Percentiles rank a stretch among this genome's conserved stretches.
These are phyloP conservation scores for Muricea muricata DNA, from an alignment of 92 coral and sea anemone genomes.

Conservation along the genomic window DNA sequence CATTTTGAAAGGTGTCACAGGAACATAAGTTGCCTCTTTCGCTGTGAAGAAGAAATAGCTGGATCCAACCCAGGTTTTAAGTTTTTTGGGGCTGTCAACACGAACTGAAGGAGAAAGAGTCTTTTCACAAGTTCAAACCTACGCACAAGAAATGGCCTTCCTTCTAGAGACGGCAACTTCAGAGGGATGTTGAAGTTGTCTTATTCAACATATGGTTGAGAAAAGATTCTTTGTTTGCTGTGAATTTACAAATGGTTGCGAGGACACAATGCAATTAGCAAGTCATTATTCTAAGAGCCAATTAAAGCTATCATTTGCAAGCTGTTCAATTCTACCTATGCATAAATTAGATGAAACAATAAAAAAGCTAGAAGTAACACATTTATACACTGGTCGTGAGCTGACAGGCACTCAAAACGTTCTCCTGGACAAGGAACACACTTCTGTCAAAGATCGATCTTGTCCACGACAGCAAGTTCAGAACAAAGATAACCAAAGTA, in stretches of 20 bases:
- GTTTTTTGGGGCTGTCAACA: not conserved
- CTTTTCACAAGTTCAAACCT: slow-evolving; percentile 4
- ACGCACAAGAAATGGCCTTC: slow-evolving; percentile 15
- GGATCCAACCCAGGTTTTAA: not conserved
- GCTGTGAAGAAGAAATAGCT: not conserved
- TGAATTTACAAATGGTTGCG: slow-evolving; percentile 51
- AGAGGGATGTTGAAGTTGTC: slow-evolving; percentile 18
- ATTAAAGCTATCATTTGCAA: slow-evolving; percentile 73
- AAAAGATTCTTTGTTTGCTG: slow-evolving; percentile 44
- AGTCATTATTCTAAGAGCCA: slow-evolving; percentile 98
- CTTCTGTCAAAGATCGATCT: slow-evolving; percentile 14
- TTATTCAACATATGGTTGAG: slow-evolving; percentile 38
- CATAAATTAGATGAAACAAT: slow-evolving; percentile 49
- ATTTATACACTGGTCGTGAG: slow-evolving; percentile 29
- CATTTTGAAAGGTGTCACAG: slow-evolving; percentile 26
- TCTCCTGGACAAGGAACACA: slow-evolving; percentile 40
- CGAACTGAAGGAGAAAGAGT: not conserved
- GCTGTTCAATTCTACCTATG: slow-evolving; percentile 45
- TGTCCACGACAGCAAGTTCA: not conserved
- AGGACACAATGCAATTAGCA: slow-evolving; percentile 96
- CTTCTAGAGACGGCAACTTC: slow-evolving; percentile 32
- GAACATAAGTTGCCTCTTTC: not conserved
- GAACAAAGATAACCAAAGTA: too few relatives aligned
- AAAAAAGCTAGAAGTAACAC: slow-evolving; percentile 48
- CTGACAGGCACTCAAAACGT: slow-evolving; percentile 30